Conservation (phyloP, 1,140 invertebrate species). For the Drosophila orosa region DNA sequence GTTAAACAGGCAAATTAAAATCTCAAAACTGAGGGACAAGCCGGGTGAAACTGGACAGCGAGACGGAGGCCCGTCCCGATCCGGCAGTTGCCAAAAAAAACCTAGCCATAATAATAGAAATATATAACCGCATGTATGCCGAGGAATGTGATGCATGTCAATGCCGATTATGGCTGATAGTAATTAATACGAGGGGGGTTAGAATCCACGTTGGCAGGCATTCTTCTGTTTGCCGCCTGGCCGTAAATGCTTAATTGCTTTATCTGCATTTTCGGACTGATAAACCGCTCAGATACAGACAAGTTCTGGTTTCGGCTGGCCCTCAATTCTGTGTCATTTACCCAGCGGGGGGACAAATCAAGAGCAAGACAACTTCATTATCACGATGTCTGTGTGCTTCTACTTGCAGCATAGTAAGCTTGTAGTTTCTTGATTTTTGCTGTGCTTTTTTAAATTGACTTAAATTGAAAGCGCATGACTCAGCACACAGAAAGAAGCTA, state of each 20-base stretch:
- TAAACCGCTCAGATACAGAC: conserved; percentile 23
- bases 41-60: conserved; percentile 23
- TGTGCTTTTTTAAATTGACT: conserved; percentile 72
- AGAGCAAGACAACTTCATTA: conserved; percentile 51
- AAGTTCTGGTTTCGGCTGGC: conserved; percentile 25
- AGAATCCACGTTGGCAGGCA: neutral
- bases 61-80: conserved; percentile 32
- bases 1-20: conserved; percentile 5
- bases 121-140: conserved; percentile 12
- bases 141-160: conserved; percentile 29
- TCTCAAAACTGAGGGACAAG: conserved; percentile 17
- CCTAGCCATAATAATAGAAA: conserved; percentile 1
- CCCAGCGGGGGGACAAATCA: conserved; percentile 20
- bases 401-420: conserved; percentile 39
- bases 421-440: conserved; percentile 69
- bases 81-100: conserved; percentile 1
- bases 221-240: conserved; percentile 13
- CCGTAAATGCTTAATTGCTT: conserved; percentile 41
- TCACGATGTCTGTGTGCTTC: conserved; percentile 19
- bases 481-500: conserved; percentile 58
- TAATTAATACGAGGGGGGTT: conserved; percentile 5
- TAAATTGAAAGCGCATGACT: conserved; percentile 79
- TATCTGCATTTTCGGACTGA: conserved; percentile 40
- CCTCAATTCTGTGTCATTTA: conserved; percentile 33
- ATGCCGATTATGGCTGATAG: conserved; percentile 34